Evolutionary conservation across 2,888 invertebrate species (phyloP), one percentile per base, ranked within the genome.

Genomic region (Agrenia bidenticulata): DNA sequence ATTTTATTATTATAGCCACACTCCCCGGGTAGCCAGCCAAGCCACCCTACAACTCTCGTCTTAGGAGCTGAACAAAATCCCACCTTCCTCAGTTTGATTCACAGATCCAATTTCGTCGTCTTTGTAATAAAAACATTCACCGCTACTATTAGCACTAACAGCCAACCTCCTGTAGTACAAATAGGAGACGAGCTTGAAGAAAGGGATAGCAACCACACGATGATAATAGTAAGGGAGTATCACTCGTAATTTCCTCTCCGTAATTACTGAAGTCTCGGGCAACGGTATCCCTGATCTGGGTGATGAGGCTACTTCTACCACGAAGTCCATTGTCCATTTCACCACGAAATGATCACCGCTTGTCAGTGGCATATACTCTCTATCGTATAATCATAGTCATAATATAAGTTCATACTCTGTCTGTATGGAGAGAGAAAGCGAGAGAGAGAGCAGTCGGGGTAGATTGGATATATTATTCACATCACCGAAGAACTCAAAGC

Each of bases 311-410:
- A 15, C 19, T 45, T 45, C 45, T 45, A 45, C 19, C 5, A 19
- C 24, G 15, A 51, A 11, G 21, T 51, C 51, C 51, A 51, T 51
- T 23, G 51, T 23, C 51, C 24, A 51, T 51, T 51, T 51, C 21
- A 45, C 15, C 5, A 51, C 51, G 51, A 7, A 19, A n/a, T 9
- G 15, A 17, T 21, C 23, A 2, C 24, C 23, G 23, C 51, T 13
- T 51, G 2, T 51, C 24, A 49, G 49, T 49, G 9, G 49, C 49
- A 51, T 51, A 19, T 51, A 21, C 15, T 24, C 45, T 45, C 45
- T 17, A 45, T 45, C 4, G 15, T 9, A 15, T 32, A 32, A 32
- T 32, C 32, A 32, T 32, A 32, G 4, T 32, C 4, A 11, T n/a
- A n/a, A n/a, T n/a, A n/a, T n/a, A n/a, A n/a, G n/a, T n/a, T n/a